Conservation (phyloP, 2,888 invertebrate genomes). For the Oligia fasciuncula region DNA sequence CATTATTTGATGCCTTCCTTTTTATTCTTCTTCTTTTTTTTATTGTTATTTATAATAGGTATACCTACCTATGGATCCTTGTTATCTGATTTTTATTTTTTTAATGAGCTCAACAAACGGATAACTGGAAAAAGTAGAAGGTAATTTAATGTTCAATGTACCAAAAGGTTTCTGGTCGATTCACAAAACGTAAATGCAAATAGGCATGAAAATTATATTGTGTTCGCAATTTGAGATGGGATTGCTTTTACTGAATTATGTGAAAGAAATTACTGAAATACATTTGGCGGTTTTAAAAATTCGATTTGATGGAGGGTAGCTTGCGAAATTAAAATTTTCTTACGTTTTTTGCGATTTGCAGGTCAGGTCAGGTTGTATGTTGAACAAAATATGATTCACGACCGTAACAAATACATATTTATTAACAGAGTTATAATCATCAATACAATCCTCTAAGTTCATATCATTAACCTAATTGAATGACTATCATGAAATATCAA, state of each 20-base stretch:
- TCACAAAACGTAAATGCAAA: conserved; percentile 20
- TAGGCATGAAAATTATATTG: conserved; percentile 11
- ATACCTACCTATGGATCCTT: too few relatives aligned
- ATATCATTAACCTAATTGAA: too few relatives aligned
- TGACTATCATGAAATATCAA: too few relatives aligned
- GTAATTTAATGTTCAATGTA: conserved; percentile 20
- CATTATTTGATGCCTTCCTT: conserved; percentile 44
- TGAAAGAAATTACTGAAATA: neutral
- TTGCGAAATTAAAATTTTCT: neutral
- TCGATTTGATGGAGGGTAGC: neutral
- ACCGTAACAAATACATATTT: too few relatives aligned
- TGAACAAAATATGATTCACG: too few relatives aligned
- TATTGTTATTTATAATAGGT: too few relatives aligned
- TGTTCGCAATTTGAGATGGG: neutral
- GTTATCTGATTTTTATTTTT: too few relatives aligned
- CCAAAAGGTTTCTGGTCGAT: conserved; percentile 21
- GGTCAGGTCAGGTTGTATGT: too few relatives aligned
- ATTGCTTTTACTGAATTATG: neutral
- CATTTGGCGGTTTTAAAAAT: neutral
- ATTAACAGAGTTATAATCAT: too few relatives aligned
- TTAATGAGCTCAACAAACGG: conserved; percentile 21
- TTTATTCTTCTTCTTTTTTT: too few relatives aligned
- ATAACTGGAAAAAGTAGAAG: conserved; percentile 9
- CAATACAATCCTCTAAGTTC: too few relatives aligned
- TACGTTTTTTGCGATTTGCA: neutral